Base-by-base conservation (phyloP, 2,797 vertebrate genomes). In the Pangasius krempfi region DNA sequence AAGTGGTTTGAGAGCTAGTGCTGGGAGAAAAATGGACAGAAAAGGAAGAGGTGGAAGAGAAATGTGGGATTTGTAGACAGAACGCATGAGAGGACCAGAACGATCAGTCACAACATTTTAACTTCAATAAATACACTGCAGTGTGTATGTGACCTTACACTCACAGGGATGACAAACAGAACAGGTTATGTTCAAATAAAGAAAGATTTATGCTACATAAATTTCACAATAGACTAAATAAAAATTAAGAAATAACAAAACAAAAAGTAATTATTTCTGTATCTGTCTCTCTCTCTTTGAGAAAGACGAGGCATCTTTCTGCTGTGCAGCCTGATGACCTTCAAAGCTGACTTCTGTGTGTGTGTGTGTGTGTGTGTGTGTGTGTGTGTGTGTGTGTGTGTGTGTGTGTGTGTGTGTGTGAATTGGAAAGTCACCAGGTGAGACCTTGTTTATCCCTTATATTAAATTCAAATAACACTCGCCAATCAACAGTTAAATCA, bases 1-100 rank as follows among this genome's bases (percentile, higher is more conserved):
- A 90, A 92, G 89, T 92, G 90, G 88, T 88, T 85, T 86, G 58
- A 72, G 85, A 89, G 78, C 60, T 52, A 62, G 81, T 14, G 16
- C 25, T 30, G 58, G 10, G 33, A 91, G 27, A 25, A 52, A 70
- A 79, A 58, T 47, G 2, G 66, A 88, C n/a, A 86, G 73, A 87
- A 89, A 54, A 52, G 25, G 73, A 52, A 60, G 52, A 70, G 25
- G 58, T 84, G 27, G 30, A 73, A 40, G 52, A 85, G 84, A 73
- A 85, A 85, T 73, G 66, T 85, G 14, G 52, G 68, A 73, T 68
- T 84, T 84, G 83, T 68, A 52, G 62, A 70, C 62, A 70, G 30
- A 64, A 83, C 2, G 13, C n/a, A 30, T 27, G 13, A 52, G 16
- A 84, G 25, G 44, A 47, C n/a, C 47, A 40, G 33, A 85, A 58